These are phyloP conservation scores for Drosophila nr. fundita DNA, from an alignment of 2,888 invertebrate species.

Conservation along the genomic window DNA sequence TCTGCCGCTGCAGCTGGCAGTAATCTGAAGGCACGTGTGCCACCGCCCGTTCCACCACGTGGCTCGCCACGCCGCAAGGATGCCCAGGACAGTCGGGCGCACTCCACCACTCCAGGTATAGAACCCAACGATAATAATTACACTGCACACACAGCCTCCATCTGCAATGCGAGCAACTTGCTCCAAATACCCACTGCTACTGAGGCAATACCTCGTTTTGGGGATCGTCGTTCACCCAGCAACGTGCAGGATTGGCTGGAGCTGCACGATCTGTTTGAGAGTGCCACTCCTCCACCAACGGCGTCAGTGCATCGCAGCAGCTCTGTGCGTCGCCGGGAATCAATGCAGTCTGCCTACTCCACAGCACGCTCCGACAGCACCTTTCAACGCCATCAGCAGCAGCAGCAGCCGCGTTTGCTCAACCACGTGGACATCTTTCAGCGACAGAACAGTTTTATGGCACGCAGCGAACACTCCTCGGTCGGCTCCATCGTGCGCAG, in stretches of 20 bases:
- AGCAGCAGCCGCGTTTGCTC: constrained; percentile 55
- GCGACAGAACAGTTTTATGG: constrained; percentile 81
- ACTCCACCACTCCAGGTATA: constrained; percentile 79
- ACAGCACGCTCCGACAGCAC: constrained; percentile 74
- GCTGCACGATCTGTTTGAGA: constrained; percentile 80
- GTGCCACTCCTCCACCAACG: constrained; percentile 7
- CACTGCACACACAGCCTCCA: constrained; percentile 13
- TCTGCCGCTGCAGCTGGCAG: constrained; percentile 21
- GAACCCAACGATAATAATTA: constrained; percentile 41
- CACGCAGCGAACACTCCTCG: constrained; percentile 82
- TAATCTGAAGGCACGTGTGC: constrained; percentile 90
- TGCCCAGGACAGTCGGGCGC: constrained; percentile 58
- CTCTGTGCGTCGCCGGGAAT: constrained; percentile 67
- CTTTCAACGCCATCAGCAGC: constrained; percentile 56
- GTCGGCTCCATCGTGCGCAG: constrained; percentile 81
- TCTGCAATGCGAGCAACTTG: constrained; percentile 27
- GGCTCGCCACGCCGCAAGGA: constrained; percentile 89
- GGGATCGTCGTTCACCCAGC: constrained; percentile 83
- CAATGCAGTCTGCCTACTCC: constrained; percentile 70
- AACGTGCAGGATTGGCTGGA: constrained; percentile 85
- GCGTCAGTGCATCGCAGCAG: constrained; percentile 27
- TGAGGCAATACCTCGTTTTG: constrained; percentile 80
- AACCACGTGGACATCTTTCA: constrained; percentile 80
- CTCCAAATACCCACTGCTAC: constrained; percentile 64
- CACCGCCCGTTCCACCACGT: constrained; percentile 95